Evolutionary conservation across 1,140 invertebrate species (phyloP).

Genomic region (Rhopalosiphum maidis): DNA sequence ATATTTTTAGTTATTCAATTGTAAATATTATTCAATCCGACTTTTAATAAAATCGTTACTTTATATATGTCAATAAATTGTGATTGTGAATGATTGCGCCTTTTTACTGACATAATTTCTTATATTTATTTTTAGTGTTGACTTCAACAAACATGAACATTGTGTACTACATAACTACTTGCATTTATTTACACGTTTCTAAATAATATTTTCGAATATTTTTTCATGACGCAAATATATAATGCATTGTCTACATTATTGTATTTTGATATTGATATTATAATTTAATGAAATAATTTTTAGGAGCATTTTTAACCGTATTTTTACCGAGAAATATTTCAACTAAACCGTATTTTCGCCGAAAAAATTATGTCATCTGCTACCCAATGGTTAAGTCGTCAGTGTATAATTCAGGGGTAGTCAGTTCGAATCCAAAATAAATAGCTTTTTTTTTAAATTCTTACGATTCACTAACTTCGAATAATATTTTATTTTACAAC

Average conservation of each 20-base stretch:
- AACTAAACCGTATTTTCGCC: too few relatives aligned
- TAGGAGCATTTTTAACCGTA: too few relatives aligned
- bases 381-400: too few relatives aligned
- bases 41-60: neutral
- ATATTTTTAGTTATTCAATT: neutral
- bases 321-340: too few relatives aligned
- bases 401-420: too few relatives aligned
- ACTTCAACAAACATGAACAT: neutral
- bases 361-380: too few relatives aligned
- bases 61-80: slow-evolving; percentile 2
- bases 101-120: neutral
- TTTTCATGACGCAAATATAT: too few relatives aligned
- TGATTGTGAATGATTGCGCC: neutral
- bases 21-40: neutral
- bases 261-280: neutral
- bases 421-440: too few relatives aligned
- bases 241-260: neutral
- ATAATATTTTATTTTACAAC: too few relatives aligned
- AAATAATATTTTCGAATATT: neutral
- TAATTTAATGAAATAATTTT: neutral
- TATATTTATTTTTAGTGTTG: neutral
- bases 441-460: too few relatives aligned
- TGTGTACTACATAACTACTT: neutral
- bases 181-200: neutral
- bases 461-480: too few relatives aligned